Evolutionary conservation across 2,797 vertebrate genomes (phyloP).

Genomic region (Tauraco hartlaubi): DNA sequence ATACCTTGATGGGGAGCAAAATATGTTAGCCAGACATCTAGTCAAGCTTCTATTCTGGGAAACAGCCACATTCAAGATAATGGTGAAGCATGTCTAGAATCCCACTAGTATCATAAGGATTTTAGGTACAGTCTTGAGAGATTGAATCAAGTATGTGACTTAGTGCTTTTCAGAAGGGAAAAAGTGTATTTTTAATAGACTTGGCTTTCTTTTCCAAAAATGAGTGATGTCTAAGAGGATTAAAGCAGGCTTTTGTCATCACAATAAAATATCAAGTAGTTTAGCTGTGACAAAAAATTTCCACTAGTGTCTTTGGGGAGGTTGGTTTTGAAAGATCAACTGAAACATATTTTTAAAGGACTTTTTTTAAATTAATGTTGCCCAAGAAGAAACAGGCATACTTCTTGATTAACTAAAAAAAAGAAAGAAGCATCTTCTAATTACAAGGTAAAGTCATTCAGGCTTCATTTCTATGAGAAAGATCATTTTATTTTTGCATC

Average conservation of each 20-base stretch:
- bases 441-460: background rate
- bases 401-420: background rate
- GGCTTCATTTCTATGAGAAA: background rate
- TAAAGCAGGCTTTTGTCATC: background rate
- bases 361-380: background rate
- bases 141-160: background rate
- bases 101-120: background rate
- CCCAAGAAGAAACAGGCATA: background rate
- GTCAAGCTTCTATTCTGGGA: background rate
- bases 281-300: background rate
- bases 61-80: background rate
- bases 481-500: background rate
- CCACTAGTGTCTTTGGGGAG: background rate
- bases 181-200: background rate
- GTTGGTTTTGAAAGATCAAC: background rate
- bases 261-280: background rate
- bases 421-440: background rate
- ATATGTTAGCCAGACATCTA: accelerated
- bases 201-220: background rate
- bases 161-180: background rate
- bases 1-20: background rate
- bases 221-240: background rate
- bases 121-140: background rate
- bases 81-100: background rate
- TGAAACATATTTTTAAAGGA: background rate